Evolutionary conservation across 2,888 invertebrate genomes (phyloP).

Genomic region (Cantharis flavilabris): DNA sequence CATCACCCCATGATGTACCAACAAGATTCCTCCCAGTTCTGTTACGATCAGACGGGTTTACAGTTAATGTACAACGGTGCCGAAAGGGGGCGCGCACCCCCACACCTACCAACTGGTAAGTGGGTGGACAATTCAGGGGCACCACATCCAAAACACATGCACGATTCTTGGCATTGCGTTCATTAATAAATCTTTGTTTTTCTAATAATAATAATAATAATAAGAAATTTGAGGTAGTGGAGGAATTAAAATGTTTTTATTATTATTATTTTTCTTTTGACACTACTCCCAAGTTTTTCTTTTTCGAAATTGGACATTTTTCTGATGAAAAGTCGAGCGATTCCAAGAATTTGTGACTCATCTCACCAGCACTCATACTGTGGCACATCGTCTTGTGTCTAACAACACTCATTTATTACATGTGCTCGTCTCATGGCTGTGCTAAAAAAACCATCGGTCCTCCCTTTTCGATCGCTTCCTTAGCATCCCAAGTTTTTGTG

Average conservation of each 20-base stretch:
- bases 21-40: slow-evolving; percentile 62
- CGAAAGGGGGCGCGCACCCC: slow-evolving; percentile 53
- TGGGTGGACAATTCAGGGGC: slow-evolving; percentile 43
- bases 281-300: neutral
- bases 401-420: slow-evolving; percentile 53
- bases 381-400: slow-evolving; percentile 53
- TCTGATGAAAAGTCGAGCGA: neutral
- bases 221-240: neutral
- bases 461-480: slow-evolving; percentile 34
- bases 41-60: slow-evolving; percentile 63
- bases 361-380: slow-evolving; percentile 48
- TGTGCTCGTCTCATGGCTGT: slow-evolving; percentile 55
- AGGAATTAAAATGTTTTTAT: neutral
- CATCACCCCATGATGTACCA: slow-evolving; percentile 58
- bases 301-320: neutral
- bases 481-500: slow-evolving; percentile 24
- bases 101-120: slow-evolving; percentile 58
- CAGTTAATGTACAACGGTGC: slow-evolving; percentile 55
- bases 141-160: slow-evolving; percentile 32
- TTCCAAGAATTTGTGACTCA: slow-evolving; percentile 25
- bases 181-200: neutral
- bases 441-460: slow-evolving; percentile 52
- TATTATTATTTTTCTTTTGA: neutral
- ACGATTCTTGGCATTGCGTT: slow-evolving; percentile 33
- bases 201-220: neutral